Base-by-base conservation (phyloP, 2,888 invertebrate genomes). In the Brachynemurus nebulosus region DNA sequence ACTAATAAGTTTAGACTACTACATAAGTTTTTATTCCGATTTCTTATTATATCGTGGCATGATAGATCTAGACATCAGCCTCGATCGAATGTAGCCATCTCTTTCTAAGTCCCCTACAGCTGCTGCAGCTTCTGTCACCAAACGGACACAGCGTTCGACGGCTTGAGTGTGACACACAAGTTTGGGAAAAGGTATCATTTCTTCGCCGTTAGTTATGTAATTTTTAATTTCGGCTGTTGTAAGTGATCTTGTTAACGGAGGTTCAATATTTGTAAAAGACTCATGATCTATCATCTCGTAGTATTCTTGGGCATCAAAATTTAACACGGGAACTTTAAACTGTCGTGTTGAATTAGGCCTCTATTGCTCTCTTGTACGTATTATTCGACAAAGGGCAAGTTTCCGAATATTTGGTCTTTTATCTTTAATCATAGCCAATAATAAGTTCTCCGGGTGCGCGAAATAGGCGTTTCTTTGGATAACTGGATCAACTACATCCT, bases 361-460 rank as follows among this genome's bases (percentile, higher is more conserved):
- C 20, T 14, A n/a, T 8, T n/a, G 23, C 14, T 2, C 23, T 33
- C 52, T 39, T n/a, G n/a, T n/a, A n/a, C n/a, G n/a, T 36, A 53
- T 40, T 39, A 55, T 52, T 9, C 53, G 48, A 8, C 54, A 47
- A 3, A 51, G 46, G 11, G 50, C 54, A 11, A 55, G 37, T 27
- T 55, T 53, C 44, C 53, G 37, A 39, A 55, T 49, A 35, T 55
- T 50, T 17, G 34, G 33, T 19, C 46, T 30, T 3, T 43, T n/a
- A 43, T 57, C 55, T 8, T 44, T 45, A 16, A 53, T 34, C 54
- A 55, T 54, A 17, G 52, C 51, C n/a, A 55, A 23, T 19, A 57
- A 42, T 39, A 55, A n/a, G 39, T 54, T 57, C 48, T 57, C 56
- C 4, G 52, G 50, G 45, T 57, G 54, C 7, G 52, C 55, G 46